Evolutionary conservation across 2,797 vertebrate species (phyloP).

Genomic region (Clarias laeviceps): DNA sequence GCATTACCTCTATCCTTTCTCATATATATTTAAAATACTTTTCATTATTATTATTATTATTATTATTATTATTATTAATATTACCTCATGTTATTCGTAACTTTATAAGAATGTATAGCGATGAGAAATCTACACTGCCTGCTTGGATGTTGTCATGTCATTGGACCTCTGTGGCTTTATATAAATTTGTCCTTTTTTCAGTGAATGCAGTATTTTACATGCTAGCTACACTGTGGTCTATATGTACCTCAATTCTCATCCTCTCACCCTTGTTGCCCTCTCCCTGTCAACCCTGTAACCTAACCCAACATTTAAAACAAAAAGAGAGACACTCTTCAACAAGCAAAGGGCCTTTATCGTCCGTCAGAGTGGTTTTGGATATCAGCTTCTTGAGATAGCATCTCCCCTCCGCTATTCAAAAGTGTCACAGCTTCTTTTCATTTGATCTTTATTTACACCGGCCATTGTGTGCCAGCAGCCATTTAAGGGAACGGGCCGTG

Average conservation of each 20-base stretch:
- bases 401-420: constrained; percentile 54
- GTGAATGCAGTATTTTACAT: constrained; percentile 40
- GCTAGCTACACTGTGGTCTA: constrained; percentile 32
- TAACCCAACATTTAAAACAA: constrained; percentile 63
- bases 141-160: background rate
- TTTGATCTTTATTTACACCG: constrained; percentile 64
- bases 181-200: constrained; percentile 22
- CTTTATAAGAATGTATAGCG: background rate
- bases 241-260: constrained; percentile 40
- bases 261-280: constrained; percentile 35
- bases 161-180: background rate
- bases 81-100: background rate
- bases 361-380: constrained; percentile 58
- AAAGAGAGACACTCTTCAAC: constrained; percentile 61
- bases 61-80: too few species aligned
- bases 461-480: constrained; percentile 54
- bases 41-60: too few species aligned
- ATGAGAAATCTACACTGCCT: background rate
- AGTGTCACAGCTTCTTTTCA: constrained; percentile 58
- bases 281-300: constrained; percentile 56
- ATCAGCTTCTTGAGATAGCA: constrained; percentile 58
- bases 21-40: too few species aligned
- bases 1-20: background rate
- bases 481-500: constrained; percentile 52
- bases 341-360: constrained; percentile 59